phyloP scores from a whole-genome alignment of 2,888 invertebrate genomes.

The Geotrupes spiniger region DNA sequence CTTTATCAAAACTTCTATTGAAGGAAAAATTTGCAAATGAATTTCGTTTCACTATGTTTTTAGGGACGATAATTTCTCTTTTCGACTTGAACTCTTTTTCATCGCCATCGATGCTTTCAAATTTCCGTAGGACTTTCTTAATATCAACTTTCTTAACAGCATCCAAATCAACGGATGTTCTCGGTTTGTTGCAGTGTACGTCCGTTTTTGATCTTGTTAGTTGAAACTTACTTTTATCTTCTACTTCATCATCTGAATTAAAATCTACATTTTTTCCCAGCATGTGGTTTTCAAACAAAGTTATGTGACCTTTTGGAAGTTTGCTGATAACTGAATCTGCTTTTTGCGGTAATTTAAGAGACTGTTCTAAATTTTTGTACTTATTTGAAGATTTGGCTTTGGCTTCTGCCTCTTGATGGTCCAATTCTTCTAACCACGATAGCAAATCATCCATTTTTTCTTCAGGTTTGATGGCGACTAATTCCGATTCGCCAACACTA shows the following conservation, averaged over 20 bases:
- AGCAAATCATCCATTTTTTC: constrained; percentile 49
- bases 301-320: constrained; percentile 46
- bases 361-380: constrained; percentile 46
- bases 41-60: constrained; percentile 30
- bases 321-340: constrained; percentile 42
- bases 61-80: constrained; percentile 21
- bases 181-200: constrained; percentile 35
- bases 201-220: constrained; percentile 46
- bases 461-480: constrained; percentile 31
- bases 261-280: constrained; percentile 39
- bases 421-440: constrained; percentile 48
- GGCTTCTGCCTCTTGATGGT: constrained; percentile 43
- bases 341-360: constrained; percentile 40
- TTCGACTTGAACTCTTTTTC: constrained; percentile 18
- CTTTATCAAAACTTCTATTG: constrained; percentile 26
- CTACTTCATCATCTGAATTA: constrained; percentile 29
- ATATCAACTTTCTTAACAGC: constrained; percentile 46
- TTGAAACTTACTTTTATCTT: constrained; percentile 26
- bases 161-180: constrained; percentile 46
- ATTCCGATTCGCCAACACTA: constrained; percentile 25
- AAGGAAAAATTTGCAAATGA: constrained; percentile 29
- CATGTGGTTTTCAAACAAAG: constrained; percentile 46
- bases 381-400: constrained; percentile 45
- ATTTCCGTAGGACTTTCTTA: constrained; percentile 46
- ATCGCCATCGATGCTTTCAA: constrained; percentile 37